These are phyloP conservation scores for Xerus rutilus DNA, from an alignment of 2,797 vertebrate species.

Conservation along the genomic window DNA sequence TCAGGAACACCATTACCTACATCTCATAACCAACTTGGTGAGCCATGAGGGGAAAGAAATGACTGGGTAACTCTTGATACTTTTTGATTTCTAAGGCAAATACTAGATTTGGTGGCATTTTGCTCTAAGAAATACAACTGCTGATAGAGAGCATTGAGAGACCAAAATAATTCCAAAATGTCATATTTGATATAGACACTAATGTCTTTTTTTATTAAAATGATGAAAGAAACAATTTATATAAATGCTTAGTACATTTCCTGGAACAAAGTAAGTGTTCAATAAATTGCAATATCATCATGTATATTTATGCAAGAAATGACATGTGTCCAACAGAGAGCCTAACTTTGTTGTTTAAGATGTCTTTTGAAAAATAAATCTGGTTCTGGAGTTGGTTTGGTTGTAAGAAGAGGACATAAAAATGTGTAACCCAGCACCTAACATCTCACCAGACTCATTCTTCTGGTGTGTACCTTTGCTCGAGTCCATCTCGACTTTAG, in stretches of 20 bases:
- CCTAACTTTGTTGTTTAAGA: not conserved
- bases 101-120: not conserved
- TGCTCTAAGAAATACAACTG: not conserved
- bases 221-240: conserved; percentile 14
- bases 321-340: not conserved
- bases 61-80: not conserved
- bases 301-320: not conserved
- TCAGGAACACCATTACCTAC: not conserved
- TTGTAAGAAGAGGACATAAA: not conserved
- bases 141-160: not conserved
- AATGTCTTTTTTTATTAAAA: conserved; percentile 23
- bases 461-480: not conserved
- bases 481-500: not conserved
- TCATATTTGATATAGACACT: not conserved
- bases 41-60: not conserved
- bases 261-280: not conserved
- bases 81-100: conserved; percentile 1
- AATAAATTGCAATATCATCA: conserved; percentile 7
- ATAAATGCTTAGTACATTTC: not conserved
- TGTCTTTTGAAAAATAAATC: not conserved
- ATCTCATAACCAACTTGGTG: not conserved
- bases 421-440: not conserved
- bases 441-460: not conserved
- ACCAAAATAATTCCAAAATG: not conserved
- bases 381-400: not conserved